These are phyloP conservation scores for Theonella swinhoei DNA, from an alignment of 37 sponge, comb jelly and placozoan genomes.

Conservation along the genomic window DNA sequence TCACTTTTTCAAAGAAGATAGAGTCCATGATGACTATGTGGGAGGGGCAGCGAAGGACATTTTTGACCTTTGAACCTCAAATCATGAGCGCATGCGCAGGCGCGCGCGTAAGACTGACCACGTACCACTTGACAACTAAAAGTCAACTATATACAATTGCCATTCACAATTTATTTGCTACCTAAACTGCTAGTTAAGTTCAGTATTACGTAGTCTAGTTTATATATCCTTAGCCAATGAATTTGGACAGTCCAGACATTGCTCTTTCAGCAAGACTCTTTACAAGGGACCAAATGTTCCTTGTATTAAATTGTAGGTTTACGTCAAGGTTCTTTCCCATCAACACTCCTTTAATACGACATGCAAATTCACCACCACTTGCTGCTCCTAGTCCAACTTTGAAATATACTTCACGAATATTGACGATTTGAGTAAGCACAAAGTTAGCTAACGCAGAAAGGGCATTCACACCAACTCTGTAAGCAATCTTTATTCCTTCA, in stretches of 20 bases:
- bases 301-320: neutral
- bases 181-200: neutral
- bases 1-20: neutral
- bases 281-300: conserved; percentile 1
- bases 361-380: neutral
- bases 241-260: neutral
- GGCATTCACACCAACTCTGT: neutral
- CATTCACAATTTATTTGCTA: neutral
- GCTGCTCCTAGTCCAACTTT: conserved; percentile 9
- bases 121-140: too few relatives aligned
- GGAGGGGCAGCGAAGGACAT: neutral
- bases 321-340: neutral
- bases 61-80: too few relatives aligned
- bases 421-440: neutral
- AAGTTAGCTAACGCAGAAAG: neutral
- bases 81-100: too few relatives aligned
- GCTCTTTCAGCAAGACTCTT: conserved; percentile 2
- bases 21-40: neutral
- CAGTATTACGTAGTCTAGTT: neutral
- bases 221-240: neutral
- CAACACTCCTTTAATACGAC: neutral
- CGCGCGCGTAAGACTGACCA: too few relatives aligned
- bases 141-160: too few relatives aligned
- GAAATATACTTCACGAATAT: conserved; percentile 15
- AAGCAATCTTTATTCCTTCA: neutral